phyloP scores from a whole-genome alignment of 2,113 vertebrate species.

The Xenotilapia caudafasciata region DNA sequence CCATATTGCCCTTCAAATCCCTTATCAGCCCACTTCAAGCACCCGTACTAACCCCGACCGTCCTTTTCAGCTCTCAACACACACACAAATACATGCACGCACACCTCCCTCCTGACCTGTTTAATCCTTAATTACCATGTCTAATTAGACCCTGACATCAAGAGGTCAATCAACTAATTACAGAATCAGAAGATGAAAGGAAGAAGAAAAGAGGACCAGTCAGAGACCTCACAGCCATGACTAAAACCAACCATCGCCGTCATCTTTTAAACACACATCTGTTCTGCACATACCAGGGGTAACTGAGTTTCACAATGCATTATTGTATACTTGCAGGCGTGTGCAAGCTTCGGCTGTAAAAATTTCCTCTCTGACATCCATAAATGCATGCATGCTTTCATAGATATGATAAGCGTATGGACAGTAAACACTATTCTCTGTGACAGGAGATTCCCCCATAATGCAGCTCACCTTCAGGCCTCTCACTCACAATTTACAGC shows the following conservation, averaged over 20 bases:
- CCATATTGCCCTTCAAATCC: conserved; percentile 43
- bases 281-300: background rate
- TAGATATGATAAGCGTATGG: background rate
- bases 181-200: conserved; percentile 60
- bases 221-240: conserved; percentile 22
- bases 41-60: conserved; percentile 3
- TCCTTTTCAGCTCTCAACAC: background rate
- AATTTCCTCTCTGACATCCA: background rate
- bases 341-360: background rate
- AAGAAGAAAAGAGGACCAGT: conserved; percentile 28
- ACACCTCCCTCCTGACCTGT: conserved; percentile 40
- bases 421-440: background rate
- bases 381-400: background rate
- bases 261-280: background rate
- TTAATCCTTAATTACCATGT: conserved; percentile 70
- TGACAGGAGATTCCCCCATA: conserved; percentile 22
- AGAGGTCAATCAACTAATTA: conserved; percentile 72
- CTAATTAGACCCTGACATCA: conserved; percentile 68
- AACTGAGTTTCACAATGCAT: background rate
- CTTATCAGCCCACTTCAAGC: conserved; percentile 26
- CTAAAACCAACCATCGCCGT: conserved; percentile 18
- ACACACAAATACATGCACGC: background rate
- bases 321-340: background rate
- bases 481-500: conserved; percentile 30
- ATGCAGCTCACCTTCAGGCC: conserved; percentile 15